Evolutionary conservation across 1,140 invertebrate species (phyloP).

Genomic region (Drosophila kohkoa): DNA sequence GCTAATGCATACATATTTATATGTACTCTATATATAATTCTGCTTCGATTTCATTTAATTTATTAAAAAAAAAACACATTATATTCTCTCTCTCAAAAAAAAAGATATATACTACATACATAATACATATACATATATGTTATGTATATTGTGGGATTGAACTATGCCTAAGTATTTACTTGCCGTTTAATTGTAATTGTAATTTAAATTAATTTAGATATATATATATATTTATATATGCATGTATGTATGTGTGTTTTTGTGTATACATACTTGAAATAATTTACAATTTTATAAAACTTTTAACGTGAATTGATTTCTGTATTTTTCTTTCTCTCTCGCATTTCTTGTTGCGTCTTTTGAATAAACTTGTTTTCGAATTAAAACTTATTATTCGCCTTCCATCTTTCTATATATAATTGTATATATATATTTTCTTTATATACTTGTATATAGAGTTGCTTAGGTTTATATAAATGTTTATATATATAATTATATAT

Average conservation of each 20-base stretch:
- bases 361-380: conserved; percentile 43
- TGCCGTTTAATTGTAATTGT: conserved; percentile 27
- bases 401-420: background rate
- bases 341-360: conserved; percentile 35
- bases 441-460: conserved; percentile 36
- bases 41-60: conserved; percentile 24
- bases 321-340: conserved; percentile 1
- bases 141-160: conserved; percentile 43
- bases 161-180: conserved; percentile 43
- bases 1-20: conserved; percentile 40
- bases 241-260: conserved; percentile 13
- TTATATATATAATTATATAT: conserved; percentile 49
- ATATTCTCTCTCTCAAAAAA: conserved; percentile 31
- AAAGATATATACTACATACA: conserved; percentile 33
- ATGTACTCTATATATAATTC: conserved; percentile 20
- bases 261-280: conserved; percentile 22
- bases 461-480: conserved; percentile 28
- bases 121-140: conserved; percentile 48
- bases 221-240: conserved; percentile 34
- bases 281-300: conserved; percentile 63
- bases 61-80: conserved; percentile 37
- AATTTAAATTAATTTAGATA: conserved; percentile 12
- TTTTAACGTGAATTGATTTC: conserved; percentile 35
- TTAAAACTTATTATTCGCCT: conserved; percentile 31
- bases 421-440: conserved; percentile 37